Conservation (phyloP, 92 coral and sea anemone genomes). For the Actinostola sp. region DNA sequence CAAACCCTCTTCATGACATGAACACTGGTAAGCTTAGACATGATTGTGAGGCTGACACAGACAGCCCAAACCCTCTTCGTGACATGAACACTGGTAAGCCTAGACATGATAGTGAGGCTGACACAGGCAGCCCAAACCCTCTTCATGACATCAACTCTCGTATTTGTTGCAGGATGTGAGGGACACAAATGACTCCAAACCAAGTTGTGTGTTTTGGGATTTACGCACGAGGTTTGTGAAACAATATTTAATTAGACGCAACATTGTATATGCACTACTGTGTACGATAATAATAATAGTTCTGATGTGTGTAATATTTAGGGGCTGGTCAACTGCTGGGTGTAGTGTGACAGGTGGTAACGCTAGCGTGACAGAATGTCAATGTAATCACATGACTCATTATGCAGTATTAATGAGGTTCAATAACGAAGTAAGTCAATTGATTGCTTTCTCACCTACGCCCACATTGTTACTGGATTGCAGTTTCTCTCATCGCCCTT, state of each 20-base stretch:
- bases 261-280: no score
- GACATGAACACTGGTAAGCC: no score
- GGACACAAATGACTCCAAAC: not conserved
- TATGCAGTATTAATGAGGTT: slow-evolving; percentile 66
- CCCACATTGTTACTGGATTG: no score
- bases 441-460: no score
- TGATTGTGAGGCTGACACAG: no score
- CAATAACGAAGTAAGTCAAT: slow-evolving; percentile 22
- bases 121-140: not conserved
- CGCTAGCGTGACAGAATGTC: slow-evolving; percentile 52
- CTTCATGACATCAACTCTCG: not conserved
- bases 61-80: no score
- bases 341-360: slow-evolving; percentile 49
- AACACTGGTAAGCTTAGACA: no score
- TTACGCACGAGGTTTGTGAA: not conserved
- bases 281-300: no score
- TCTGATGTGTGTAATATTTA: no score
- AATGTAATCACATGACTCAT: slow-evolving; percentile 78
- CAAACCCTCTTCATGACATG: no score
- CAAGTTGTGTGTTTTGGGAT: slow-evolving; percentile 32
- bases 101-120: no score
- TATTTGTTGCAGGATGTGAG: not conserved
- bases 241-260: not conserved
- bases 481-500: no score
- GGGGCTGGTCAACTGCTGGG: slow-evolving; percentile 58